Base-by-base conservation (phyloP, 1,140 invertebrate genomes). In the Myzus persicae region DNA sequence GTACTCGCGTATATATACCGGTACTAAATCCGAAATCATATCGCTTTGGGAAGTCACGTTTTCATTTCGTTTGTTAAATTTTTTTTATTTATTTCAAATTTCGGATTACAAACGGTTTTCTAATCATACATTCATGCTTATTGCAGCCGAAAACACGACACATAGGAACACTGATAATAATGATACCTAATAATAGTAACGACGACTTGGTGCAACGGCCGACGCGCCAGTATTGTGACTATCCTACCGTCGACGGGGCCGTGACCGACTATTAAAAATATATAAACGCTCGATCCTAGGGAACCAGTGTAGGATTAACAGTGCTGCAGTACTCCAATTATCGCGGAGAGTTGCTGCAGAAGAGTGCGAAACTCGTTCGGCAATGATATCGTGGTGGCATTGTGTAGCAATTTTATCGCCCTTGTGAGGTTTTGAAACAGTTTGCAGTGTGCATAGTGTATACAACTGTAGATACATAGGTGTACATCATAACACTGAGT, bases 181-280 rank as follows among this genome's bases (percentile, higher is more conserved):
- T 84, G 14, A 85, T 44, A 81, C 4, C 5, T 0, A 26, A 44
- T 44, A 44, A 85, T 85, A 85, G n/a, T 44, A 31, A 85, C 24
- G 11, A 44, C 11, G 84, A 85, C 42, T 85, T 40, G 11, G 9
- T 40, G 11, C 84, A n/a, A 48, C 20, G 20, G 31, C 31, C 42
- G 44, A 44, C 18, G 20, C 44, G 85, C 48, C n/a, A n/a, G 82
- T 42, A 36, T 48, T 88, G 85, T 48, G 31, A 88, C 44, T 36
- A 88, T 48, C 31, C 1, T 51, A 48, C 26, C 84, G 85, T 76
- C 42, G 20, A 20, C 31, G 11, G 31, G 44, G 22, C 51, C 89
- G 26, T 90, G 89, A 90, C 89, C 89, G 89, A 90, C 89, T 90
- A 40, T 48, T 24, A 40, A n/a, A 5, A 22, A n/a, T n/a, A n/a